phyloP scores from a whole-genome alignment of 1,140 invertebrate species.

The Drosophila orosa region DNA sequence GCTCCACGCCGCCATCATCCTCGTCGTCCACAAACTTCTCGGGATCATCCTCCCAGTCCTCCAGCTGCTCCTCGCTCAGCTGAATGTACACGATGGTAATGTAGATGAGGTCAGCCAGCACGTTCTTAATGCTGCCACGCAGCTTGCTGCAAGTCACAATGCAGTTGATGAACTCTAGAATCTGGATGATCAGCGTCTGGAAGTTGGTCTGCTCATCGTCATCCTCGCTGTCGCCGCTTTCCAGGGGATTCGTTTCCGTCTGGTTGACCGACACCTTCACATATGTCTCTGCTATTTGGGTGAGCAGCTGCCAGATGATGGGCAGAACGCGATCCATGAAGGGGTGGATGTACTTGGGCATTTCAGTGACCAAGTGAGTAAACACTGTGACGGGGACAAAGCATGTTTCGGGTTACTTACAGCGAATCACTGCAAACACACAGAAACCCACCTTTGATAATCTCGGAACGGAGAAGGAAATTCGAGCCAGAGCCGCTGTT shows the following conservation, averaged over 20 bases:
- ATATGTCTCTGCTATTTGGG: constrained; percentile 87
- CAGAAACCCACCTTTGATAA: constrained; percentile 86
- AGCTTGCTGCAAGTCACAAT: constrained; percentile 88
- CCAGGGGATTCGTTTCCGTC: constrained; percentile 70
- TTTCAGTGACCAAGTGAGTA: constrained; percentile 87
- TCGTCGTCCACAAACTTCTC: constrained; percentile 92
- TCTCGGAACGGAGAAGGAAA: constrained; percentile 89
- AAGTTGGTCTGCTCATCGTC: constrained; percentile 89
- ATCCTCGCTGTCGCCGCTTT: constrained; percentile 66
- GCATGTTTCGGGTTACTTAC: neutral
- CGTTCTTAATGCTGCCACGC: constrained; percentile 87
- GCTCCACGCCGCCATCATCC: constrained; percentile 88
- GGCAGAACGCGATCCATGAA: constrained; percentile 89
- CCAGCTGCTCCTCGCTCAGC: constrained; percentile 91
- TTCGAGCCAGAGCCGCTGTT: constrained; percentile 87
- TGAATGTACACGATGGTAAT: constrained; percentile 89
- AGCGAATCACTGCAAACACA: constrained; percentile 8
- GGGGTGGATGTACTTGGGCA: constrained; percentile 88
- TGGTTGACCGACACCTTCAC: constrained; percentile 82
- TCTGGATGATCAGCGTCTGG: constrained; percentile 90
- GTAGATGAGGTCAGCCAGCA: constrained; percentile 89
- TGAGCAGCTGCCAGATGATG: constrained; percentile 90
- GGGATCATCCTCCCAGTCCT: constrained; percentile 89
- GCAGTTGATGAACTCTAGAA: constrained; percentile 90
- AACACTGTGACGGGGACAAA: constrained; percentile 80